Evolutionary conservation across 1,140 invertebrate genomes (phyloP), one percentile per base, ranked within the genome.

Genomic region (Drosophila sulfurigaster): DNA sequence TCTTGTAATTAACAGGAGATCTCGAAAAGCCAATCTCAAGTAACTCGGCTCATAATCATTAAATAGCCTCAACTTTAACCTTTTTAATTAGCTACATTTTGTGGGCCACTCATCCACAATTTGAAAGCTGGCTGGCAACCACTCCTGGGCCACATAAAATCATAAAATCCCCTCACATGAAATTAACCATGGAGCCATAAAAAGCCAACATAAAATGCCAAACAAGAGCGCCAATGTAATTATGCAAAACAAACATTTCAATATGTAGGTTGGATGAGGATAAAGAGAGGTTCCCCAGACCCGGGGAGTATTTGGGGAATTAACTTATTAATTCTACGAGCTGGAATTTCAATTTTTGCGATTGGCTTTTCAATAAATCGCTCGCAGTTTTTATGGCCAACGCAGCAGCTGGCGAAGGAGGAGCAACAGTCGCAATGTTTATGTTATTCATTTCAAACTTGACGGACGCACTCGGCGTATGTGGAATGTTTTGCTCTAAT

Each of bases 261-360:
- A 76, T 76, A 54, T 71, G 45, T 25, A 2, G 1, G 15, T 32
- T 43, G 41, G 41, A 10, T 15, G 5, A 28, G 1, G 35, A 10
- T n/a, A 45, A 11, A 25, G 35, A 35, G 16, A 48, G 25, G 4
- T 5, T 5, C n/a, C 6, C 41, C n/a, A 16, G 32, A 38, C 10
- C 10, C 41, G 32, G 15, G 60, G 20, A 49, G 46, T 71, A 60
- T 69, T 82, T 71, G 79, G 58, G 52, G 69, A 88, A 89, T 89
- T 83, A 87, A 87, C 85, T 89, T 83, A 87, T 83, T 83, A 89
- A 87, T 87, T 83, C 70, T 72, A 70, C 65, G 60, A 72, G 52
- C 72, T 67, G 64, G 64, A 80, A 83, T 83, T 87, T 83, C 73
- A 88, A 80, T 86, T 82, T 79, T 38, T 46, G 28, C 63, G 69